Conservation (phyloP, 2,797 vertebrate genomes). For the Amniataba percoides region DNA sequence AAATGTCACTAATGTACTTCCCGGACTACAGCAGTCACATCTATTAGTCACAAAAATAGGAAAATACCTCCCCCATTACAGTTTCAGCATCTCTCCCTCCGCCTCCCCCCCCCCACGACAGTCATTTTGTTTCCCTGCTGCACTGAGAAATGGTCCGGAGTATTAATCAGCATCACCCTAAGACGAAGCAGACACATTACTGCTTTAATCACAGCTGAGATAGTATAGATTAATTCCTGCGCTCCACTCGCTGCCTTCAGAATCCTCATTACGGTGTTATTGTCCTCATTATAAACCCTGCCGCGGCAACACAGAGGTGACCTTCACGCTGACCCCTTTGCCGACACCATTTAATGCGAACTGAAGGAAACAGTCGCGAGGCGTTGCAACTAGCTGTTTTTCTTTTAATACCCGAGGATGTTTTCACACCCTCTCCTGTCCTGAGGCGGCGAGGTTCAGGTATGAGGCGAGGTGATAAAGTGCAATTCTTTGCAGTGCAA, state of each 20-base stretch:
- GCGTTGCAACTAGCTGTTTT: background rate
- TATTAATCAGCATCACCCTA: slow-evolving; percentile 66
- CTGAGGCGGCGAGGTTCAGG: slow-evolving; percentile 21
- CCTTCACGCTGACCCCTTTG: slow-evolving; percentile 59
- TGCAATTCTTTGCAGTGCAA: background rate
- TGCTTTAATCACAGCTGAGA: slow-evolving; percentile 69
- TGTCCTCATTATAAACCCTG: slow-evolving; percentile 67
- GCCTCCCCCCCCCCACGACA: slow-evolving; percentile 3
- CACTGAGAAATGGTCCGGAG: slow-evolving; percentile 52
- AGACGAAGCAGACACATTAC: slow-evolving; percentile 52
- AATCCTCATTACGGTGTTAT: slow-evolving; percentile 64
- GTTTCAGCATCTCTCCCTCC: slow-evolving; percentile 11
- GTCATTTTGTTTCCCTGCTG: slow-evolving; percentile 49
- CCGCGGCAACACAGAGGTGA: slow-evolving; percentile 41
- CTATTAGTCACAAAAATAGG: slow-evolving; percentile 36
- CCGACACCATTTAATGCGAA: slow-evolving; percentile 36
- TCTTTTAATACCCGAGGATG: slow-evolving; percentile 9
- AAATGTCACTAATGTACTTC: slow-evolving; percentile 28
- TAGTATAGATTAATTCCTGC: slow-evolving; percentile 62
- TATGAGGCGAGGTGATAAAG: slow-evolving; percentile 27
- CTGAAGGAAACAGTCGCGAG: slow-evolving; percentile 12
- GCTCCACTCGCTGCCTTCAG: slow-evolving; percentile 46
- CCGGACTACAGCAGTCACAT: slow-evolving; percentile 23
- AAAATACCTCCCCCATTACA: slow-evolving; percentile 27
- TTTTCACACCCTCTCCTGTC: slow-evolving; percentile 27